Evolutionary conservation across 2,888 invertebrate species (phyloP).

Genomic region (Cordilura impudica): DNA sequence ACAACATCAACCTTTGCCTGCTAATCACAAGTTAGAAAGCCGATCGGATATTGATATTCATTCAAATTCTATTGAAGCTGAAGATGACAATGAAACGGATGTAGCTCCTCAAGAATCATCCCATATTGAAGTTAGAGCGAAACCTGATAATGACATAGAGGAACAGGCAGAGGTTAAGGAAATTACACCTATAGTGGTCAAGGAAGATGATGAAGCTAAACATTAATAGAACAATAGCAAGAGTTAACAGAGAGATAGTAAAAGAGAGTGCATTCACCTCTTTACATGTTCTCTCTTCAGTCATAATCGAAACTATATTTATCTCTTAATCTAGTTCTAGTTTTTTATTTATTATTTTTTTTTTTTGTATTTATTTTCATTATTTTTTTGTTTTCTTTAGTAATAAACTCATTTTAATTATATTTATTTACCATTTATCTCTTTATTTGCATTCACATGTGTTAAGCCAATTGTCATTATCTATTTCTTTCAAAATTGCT

Average conservation of each 20-base stretch:
- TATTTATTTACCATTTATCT: slow-evolving; percentile 22
- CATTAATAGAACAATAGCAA: slow-evolving; percentile 55
- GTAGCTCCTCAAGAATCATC: slow-evolving; percentile 60
- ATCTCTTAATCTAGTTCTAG: neutral
- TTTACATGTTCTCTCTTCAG: slow-evolving; percentile 20
- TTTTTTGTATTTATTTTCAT: slow-evolving; percentile 2
- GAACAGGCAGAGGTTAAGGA: slow-evolving; percentile 63
- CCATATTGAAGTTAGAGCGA: slow-evolving; percentile 62
- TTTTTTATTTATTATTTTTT: slow-evolving; percentile 11
- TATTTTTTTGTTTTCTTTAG: slow-evolving; percentile 19
- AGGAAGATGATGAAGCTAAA: slow-evolving; percentile 62
- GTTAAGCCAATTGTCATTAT: slow-evolving; percentile 8
- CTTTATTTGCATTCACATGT: neutral
- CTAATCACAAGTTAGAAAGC: slow-evolving; percentile 70
- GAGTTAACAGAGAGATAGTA: neutral
- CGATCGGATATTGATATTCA: slow-evolving; percentile 70
- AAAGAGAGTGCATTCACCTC: slow-evolving; percentile 2
- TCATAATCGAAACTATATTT: slow-evolving; percentile 38
- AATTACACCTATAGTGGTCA: slow-evolving; percentile 70
- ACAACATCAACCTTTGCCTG: slow-evolving; percentile 63
- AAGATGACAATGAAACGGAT: slow-evolving; percentile 57
- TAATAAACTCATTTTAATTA: slow-evolving; percentile 22
- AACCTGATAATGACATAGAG: slow-evolving; percentile 62
- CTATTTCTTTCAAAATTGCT: slow-evolving; percentile 14
- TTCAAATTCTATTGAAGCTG: slow-evolving; percentile 60